Percentiles rank a stretch among this genome's conserved stretches.
Evolutionary conservation across 64 coral and sea anemone genomes (phyloP).

Genomic region (Montipora efflorescens): DNA sequence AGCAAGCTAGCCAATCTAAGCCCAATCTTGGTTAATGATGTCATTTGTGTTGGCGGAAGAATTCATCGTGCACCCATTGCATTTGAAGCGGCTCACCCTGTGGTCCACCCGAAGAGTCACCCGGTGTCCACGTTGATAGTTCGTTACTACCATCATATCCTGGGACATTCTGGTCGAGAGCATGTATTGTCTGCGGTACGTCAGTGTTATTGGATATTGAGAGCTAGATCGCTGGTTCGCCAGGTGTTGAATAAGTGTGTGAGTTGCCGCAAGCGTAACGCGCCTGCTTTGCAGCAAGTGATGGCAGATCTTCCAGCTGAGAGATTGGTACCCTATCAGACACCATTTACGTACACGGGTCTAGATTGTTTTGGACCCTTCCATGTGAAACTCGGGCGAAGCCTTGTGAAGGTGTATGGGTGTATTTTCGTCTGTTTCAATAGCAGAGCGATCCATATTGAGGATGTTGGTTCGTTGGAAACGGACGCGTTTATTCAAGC

Average conservation of each 20-base stretch:
- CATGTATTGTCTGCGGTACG: slow-evolving; percentile 26
- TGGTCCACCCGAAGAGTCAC: slow-evolving; percentile 40
- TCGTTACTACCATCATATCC: slow-evolving; percentile 24
- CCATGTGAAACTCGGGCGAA: slow-evolving; percentile 29
- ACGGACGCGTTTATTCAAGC: slow-evolving; percentile 50
- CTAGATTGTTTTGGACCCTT: slow-evolving; percentile 62
- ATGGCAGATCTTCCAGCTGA: slow-evolving; percentile 60
- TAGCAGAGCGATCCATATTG: slow-evolving; percentile 46
- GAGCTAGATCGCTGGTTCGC: slow-evolving; percentile 9
- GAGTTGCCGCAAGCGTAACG: slow-evolving; percentile 36
- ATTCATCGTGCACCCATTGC: slow-evolving; percentile 32
- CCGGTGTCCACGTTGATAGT: slow-evolving; percentile 40
- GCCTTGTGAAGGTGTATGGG: slow-evolving; percentile 28
- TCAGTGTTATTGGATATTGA: slow-evolving; percentile 47
- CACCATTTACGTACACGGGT: slow-evolving; percentile 54
- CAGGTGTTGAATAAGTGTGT: slow-evolving; percentile 27
- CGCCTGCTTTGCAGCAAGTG: slow-evolving; percentile 1
- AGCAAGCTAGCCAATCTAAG: slow-evolving; percentile 35
- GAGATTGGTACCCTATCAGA: slow-evolving; percentile 38
- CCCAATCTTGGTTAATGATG: slow-evolving; percentile 2
- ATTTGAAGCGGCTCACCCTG: background rate
- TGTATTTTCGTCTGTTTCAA: slow-evolving; percentile 60
- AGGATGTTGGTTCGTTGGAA: slow-evolving; percentile 55
- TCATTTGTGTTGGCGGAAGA: slow-evolving; percentile 55
- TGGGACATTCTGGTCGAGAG: slow-evolving; percentile 46